A percentile compares a stretch with the other conserved stretches of the same genome.
phyloP scores from a whole-genome alignment of 2,797 vertebrate genomes.

The Numenius phaeopus region DNA sequence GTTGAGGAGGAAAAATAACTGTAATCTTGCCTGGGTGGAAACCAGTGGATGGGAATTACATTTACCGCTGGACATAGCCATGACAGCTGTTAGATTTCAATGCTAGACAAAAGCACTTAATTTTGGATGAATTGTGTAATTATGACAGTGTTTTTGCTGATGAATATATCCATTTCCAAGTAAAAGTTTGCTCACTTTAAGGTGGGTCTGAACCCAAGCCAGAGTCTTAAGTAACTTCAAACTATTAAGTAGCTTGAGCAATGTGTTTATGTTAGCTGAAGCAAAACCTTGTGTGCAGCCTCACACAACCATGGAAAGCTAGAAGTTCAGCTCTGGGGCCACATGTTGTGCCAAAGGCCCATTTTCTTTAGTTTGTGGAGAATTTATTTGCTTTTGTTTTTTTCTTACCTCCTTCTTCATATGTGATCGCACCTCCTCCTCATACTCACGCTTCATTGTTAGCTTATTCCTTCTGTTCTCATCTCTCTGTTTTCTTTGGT shows the following conservation, averaged over 20 bases:
- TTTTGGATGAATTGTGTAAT: neutral
- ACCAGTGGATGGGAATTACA: neutral
- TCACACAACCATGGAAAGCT: neutral
- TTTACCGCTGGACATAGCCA: neutral
- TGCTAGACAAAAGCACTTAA: neutral
- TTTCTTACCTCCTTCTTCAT: neutral
- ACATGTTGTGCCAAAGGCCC: neutral
- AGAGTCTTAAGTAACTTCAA: neutral
- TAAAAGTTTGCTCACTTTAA: neutral
- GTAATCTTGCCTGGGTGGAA: neutral
- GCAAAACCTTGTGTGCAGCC: neutral
- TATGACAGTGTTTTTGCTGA: neutral
- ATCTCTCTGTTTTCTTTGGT: constrained; percentile 21
- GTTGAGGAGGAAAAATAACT: neutral
- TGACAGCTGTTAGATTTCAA: neutral
- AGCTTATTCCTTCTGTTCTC: neutral
- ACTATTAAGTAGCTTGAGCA: neutral
- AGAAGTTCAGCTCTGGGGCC: neutral
- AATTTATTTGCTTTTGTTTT: neutral
- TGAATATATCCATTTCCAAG: neutral
- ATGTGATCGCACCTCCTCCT: neutral
- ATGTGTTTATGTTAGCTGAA: neutral
- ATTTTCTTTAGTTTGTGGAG: neutral
- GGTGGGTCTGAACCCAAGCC: neutral
- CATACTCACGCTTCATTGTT: neutral